Evolutionary conservation across 2,888 invertebrate genomes (phyloP).

Genomic region (Parapristionchus giblindavisi): DNA sequence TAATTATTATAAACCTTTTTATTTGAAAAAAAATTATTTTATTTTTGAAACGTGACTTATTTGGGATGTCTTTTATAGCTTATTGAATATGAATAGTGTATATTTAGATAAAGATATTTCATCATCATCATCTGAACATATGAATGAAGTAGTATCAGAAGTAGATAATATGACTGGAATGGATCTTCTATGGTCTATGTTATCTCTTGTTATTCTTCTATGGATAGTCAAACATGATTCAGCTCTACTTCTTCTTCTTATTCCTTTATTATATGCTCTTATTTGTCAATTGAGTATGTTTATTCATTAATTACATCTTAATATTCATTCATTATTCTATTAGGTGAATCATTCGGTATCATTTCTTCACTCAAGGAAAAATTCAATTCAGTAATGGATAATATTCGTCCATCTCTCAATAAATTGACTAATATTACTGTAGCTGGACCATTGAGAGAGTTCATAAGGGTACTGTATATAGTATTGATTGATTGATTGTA

Average conservation of each 20-base stretch:
- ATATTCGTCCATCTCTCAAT: slow-evolving; percentile 38
- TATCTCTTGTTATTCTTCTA: slow-evolving; percentile 55
- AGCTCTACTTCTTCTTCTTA: slow-evolving; percentile 56
- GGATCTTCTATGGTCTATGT: slow-evolving; percentile 24
- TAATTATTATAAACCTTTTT: background rate
- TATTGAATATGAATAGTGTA: background rate
- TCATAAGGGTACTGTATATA: slow-evolving; percentile 58
- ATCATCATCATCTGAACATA: background rate
- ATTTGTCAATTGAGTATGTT: slow-evolving; percentile 46
- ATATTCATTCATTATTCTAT: background rate
- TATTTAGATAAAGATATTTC: background rate
- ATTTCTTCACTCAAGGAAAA: slow-evolving; percentile 42
- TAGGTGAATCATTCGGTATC: slow-evolving; percentile 57
- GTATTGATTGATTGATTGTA: slow-evolving; percentile 35
- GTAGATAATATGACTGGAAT: slow-evolving; percentile 23
- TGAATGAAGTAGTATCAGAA: too few relatives aligned
- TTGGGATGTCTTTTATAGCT: too few relatives aligned
- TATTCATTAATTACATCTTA: background rate
- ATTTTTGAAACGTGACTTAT: background rate
- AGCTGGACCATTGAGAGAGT: slow-evolving; percentile 67
- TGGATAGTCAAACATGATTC: slow-evolving; percentile 65
- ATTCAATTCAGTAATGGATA: slow-evolving; percentile 12
- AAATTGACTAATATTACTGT: slow-evolving; percentile 64
- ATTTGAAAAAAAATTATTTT: background rate
- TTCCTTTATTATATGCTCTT: slow-evolving; percentile 59